A percentile compares a stretch with the other conserved stretches of the same genome.
Evolutionary conservation across 1,140 invertebrate species (phyloP).

Genomic region (Teleogryllus occipitalis): DNA sequence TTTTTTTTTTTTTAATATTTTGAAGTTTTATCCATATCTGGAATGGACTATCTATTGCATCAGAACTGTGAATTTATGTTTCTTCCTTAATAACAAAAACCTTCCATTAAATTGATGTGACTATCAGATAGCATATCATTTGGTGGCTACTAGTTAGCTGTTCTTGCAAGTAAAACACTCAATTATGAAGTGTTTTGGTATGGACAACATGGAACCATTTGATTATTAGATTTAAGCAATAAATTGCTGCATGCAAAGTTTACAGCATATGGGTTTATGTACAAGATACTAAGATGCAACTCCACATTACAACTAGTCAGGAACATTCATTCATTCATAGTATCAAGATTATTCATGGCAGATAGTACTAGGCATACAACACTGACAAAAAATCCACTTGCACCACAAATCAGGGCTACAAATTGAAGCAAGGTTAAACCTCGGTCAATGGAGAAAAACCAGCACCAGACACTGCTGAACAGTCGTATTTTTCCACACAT

Average conservation of each 20-base stretch:
- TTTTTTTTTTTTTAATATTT: too few relatives aligned
- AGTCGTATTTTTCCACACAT: not conserved
- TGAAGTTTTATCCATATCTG: too few relatives aligned
- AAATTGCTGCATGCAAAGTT: not conserved
- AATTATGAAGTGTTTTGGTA: too few relatives aligned
- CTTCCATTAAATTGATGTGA: too few relatives aligned
- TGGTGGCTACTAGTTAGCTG: too few relatives aligned
- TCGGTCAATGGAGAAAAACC: not conserved
- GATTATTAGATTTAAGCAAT: not conserved
- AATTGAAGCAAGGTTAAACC: not conserved
- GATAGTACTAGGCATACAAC: not conserved
- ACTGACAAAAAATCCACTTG: not conserved
- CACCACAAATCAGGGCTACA: not conserved
- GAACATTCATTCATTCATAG: not conserved
- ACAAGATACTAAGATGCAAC: not conserved
- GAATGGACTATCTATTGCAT: too few relatives aligned
- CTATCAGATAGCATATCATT: too few relatives aligned
- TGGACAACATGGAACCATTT: too few relatives aligned
- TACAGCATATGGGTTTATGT: not conserved
- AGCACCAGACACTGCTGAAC: not conserved
- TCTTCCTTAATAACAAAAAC: too few relatives aligned
- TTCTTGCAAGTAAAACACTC: too few relatives aligned
- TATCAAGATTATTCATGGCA: not conserved
- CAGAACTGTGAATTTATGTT: too few relatives aligned
- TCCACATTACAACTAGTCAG: not conserved